These are phyloP conservation scores for Amblyornis subalaris DNA, from an alignment of 2,113 vertebrate species.

Conservation along the genomic window DNA sequence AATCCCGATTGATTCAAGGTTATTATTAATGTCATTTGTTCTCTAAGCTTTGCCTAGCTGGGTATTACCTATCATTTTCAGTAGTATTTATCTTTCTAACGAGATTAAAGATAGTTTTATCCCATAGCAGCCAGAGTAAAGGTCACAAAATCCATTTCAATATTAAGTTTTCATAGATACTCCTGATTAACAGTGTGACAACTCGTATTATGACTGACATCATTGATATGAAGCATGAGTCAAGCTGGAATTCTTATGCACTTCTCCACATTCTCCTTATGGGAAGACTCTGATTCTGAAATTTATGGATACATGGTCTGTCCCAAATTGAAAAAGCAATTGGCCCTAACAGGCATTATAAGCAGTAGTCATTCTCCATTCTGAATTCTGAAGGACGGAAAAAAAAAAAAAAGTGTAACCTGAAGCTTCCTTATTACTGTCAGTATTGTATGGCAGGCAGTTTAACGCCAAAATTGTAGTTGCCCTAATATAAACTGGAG, in stretches of 20 bases:
- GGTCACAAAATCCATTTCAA: background rate
- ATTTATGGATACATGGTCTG: background rate
- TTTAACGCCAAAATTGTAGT: background rate
- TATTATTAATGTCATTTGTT: background rate
- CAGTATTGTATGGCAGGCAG: background rate
- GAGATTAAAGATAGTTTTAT: background rate
- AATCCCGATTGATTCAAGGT: background rate
- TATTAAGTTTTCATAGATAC: background rate
- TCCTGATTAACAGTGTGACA: background rate
- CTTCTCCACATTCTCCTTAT: background rate
- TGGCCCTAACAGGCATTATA: background rate
- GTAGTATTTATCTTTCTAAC: background rate
- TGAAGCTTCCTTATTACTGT: background rate
- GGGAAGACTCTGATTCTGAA: fast-evolving
- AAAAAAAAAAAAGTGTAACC: background rate
- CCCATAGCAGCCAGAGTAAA: background rate
- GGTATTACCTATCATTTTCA: background rate
- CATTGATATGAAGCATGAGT: background rate
- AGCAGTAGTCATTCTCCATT: background rate
- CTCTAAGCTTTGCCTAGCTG: background rate
- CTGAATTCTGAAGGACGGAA: background rate
- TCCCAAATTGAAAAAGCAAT: background rate
- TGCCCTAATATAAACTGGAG: background rate
- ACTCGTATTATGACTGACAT: background rate
- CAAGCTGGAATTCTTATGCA: background rate